Percentiles rank a stretch among this genome's conserved stretches.
These are phyloP conservation scores for Peromyscus californicus DNA, from an alignment of 2,113 vertebrate species.

Conservation along the genomic window DNA sequence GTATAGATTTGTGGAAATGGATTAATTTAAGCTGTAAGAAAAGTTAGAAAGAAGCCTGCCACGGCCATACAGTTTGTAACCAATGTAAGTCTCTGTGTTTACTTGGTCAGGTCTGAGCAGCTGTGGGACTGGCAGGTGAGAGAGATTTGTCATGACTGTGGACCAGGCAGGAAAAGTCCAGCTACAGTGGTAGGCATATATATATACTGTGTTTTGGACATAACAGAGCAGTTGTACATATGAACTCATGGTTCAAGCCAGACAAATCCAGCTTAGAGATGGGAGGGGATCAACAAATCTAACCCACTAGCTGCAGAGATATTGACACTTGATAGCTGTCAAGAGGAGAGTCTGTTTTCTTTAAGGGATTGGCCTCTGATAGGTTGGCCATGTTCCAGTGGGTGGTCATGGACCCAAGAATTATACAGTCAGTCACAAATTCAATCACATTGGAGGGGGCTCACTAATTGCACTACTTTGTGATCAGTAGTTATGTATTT, in stretches of 20 bases:
- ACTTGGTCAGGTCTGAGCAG: too few species aligned
- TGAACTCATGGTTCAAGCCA: neutral
- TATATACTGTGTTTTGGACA: neutral
- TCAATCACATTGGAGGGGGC: neutral
- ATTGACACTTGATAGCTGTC: neutral
- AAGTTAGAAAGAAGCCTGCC: too few species aligned
- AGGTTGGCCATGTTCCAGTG: neutral
- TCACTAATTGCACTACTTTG: too few species aligned
- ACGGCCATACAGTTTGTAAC: too few species aligned
- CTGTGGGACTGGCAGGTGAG: too few species aligned
- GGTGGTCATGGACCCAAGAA: neutral
- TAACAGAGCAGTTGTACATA: neutral
- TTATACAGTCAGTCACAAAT: neutral
- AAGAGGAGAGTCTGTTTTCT: neutral
- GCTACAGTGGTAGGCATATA: neutral
- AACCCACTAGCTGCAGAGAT: neutral
- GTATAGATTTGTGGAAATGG: too few species aligned
- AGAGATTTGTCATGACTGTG: too few species aligned
- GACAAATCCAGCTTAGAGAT: neutral
- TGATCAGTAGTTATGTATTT: neutral
- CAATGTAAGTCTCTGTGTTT: too few species aligned
- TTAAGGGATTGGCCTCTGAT: neutral
- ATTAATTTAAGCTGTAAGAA: too few species aligned
- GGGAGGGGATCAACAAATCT: neutral
- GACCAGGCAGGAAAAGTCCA: too few species aligned